Evolutionary conservation across 2,113 vertebrate species (phyloP), one percentile per base, ranked within the genome.

Genomic region (Hydrolagus affinis): DNA sequence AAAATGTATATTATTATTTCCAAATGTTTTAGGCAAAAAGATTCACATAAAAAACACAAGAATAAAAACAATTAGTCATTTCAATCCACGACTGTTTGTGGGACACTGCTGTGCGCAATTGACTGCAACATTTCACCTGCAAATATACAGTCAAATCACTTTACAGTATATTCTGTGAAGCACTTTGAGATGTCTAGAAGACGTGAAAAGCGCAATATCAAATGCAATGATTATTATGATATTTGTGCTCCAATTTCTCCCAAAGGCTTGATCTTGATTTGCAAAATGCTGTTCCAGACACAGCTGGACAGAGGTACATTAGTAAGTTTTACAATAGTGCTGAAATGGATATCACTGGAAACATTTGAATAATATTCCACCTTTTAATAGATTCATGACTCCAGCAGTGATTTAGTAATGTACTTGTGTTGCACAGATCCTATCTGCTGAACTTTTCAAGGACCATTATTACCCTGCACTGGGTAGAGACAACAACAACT

Each of bases 271-370:
- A 32, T 17, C 25, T 66, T 4, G 15, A 30, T 64, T 83, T 66
- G 25, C 78, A 14, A 83, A 83, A 83, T 28, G 30, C 32, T 83
- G 78, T 62, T 66, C 60, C 30, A 83, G 78, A 12, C 60, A 62
- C 60, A 28, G 30, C 15, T 83, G 78, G 59, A 83, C 76, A 80
- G 57, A 62, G 57, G 62, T 57, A 64, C 8, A 4, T 80, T 28
- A 80, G 32, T 83, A 83, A 30, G 25, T 83, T 32, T 44, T 83
- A 66, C 25, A 21, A 64, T 28, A 17, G 60, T 4, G 59, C 78
- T 66, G 78, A 66, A 66, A 83, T 66, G 60, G 23, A 66, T 30
- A 32, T 28, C 0, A 66, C 7, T 17, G 14, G 70, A 9, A 66
- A 30, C 28, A 83, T 66, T 66, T 28, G 60, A 64, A 28, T 25